Evolutionary conservation across 2,888 invertebrate species (phyloP).

Genomic region (Strigamia maritima): DNA sequence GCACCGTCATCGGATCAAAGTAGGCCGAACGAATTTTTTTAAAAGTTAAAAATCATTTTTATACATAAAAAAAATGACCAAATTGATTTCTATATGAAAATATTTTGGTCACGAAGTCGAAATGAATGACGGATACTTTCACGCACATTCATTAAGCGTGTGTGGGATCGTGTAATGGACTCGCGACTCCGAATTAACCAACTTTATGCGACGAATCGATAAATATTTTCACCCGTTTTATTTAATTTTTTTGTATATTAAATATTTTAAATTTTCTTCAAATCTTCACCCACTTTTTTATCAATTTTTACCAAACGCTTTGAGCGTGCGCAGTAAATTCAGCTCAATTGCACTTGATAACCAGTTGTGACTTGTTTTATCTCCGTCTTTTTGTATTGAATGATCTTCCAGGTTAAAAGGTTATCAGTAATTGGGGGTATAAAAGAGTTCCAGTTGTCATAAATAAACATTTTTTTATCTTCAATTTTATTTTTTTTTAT

Average conservation of each 20-base stretch:
- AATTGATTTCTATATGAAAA: not conserved
- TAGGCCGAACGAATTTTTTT: no score
- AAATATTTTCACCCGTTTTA: not conserved
- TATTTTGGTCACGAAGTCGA: not conserved
- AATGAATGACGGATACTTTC: slow-evolving; percentile 7
- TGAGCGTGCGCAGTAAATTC: not conserved
- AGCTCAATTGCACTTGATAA: not conserved
- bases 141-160: slow-evolving; percentile 29
- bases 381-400: not conserved
- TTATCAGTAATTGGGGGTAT: not conserved
- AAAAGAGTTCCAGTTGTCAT: not conserved
- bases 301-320: not conserved
- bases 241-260: not conserved
- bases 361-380: not conserved
- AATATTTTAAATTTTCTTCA: not conserved
- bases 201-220: slow-evolving; percentile 14
- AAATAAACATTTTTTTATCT: not conserved
- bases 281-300: not conserved
- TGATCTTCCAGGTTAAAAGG: not conserved
- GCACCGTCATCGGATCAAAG: not conserved
- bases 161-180: not conserved
- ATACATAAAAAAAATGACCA: not conserved
- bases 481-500: no score
- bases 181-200: not conserved
- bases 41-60: no score